Percentiles rank a stretch among this genome's conserved stretches.
These are phyloP conservation scores for Trachelus tabidus DNA, from an alignment of 2,888 invertebrate genomes.

Conservation along the genomic window DNA sequence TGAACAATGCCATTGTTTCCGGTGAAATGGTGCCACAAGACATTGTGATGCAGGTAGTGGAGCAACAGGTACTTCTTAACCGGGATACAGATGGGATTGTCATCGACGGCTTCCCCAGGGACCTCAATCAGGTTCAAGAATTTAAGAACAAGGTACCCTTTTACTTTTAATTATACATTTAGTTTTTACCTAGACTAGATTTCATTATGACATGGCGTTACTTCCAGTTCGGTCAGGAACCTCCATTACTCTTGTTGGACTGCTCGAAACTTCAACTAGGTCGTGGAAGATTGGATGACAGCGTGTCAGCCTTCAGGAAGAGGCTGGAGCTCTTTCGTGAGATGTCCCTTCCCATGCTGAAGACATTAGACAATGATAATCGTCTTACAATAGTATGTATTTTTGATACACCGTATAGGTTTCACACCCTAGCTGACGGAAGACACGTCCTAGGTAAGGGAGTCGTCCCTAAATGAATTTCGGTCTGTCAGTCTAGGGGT, in stretches of 20 bases:
- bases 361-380: constrained; percentile 83
- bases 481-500: neutral
- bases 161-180: constrained; percentile 4
- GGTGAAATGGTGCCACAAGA: constrained; percentile 88
- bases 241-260: constrained; percentile 86
- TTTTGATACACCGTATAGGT: neutral
- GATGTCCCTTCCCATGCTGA: constrained; percentile 89
- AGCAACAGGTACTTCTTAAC: constrained; percentile 71
- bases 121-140: constrained; percentile 85
- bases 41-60: constrained; percentile 80
- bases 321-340: constrained; percentile 89
- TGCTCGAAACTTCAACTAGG: constrained; percentile 91
- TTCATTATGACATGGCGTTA: neutral
- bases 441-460: no score
- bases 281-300: constrained; percentile 86
- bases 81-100: constrained; percentile 77
- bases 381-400: constrained; percentile 84
- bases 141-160: constrained; percentile 86
- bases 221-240: constrained; percentile 79
- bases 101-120: constrained; percentile 94
- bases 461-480: no score
- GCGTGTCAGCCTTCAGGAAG: constrained; percentile 84
- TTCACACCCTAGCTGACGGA: neutral
- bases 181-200: neutral
- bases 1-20: constrained; percentile 77